Evolutionary conservation across 37 sponge, comb jelly and placozoan genomes (phyloP), one percentile per base, ranked within the genome.

Genomic region (Amphimedon queenslandica): DNA sequence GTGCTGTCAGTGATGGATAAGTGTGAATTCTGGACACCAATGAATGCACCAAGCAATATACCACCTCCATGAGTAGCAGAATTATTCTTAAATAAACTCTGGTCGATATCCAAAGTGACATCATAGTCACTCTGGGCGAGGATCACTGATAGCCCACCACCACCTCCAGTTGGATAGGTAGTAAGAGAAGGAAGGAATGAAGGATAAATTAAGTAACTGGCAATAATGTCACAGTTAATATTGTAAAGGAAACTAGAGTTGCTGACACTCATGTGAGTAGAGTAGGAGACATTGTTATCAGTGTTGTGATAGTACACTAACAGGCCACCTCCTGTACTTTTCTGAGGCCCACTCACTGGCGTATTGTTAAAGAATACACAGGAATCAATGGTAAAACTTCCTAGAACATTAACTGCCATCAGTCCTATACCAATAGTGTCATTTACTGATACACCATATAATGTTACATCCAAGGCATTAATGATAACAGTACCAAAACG

Each of bases 101-200:
- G 4, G 1, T 23, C 13, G 4, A 83, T 64, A 1, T 64, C 61
- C 10, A 75, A 20, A 56, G 78, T 53, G 23, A 75, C 84, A 31
- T 21, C 1, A 55, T 74, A 88, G 2, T 24, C 13, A 20, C 23
- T 8, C 60, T 83, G 84, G 39, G 75, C 31, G 2, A 79, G 60
- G 3, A 42, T 33, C 35, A 88, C 0, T 0, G 89, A 55, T 18
- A 88, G 40, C 25, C 84, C 89, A 4, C 79, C 89, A 6, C 83
- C 89, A 6, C 63, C 74, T 32, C 83, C 78, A n/a, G 82, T 30
- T 0, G 58, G 3, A 56, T 69, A 77, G 28, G 16, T 30, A 10
- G 24, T 29, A 3, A n/a, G 32, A 5, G 30, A 6, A 37, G 60
- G 36, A 1, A 40, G 8, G 33, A 63, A 78, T 36, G 32, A 30